These are phyloP conservation scores for Megalops cyprinoides DNA, from an alignment of 2,797 vertebrate species.

Conservation along the genomic window DNA sequence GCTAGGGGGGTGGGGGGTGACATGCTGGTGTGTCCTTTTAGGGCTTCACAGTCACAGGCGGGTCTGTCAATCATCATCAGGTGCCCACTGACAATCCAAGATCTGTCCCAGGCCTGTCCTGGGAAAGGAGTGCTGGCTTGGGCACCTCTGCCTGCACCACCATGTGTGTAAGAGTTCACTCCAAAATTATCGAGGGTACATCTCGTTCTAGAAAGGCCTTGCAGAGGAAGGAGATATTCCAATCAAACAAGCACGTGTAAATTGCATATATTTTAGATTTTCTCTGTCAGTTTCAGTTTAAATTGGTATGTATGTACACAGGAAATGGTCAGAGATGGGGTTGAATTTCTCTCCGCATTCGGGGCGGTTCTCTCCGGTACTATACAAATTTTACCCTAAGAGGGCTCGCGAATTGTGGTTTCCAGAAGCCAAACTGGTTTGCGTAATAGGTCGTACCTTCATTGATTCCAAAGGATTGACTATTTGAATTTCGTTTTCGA, in stretches of 20 bases:
- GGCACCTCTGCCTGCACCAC: slow-evolving; percentile 62
- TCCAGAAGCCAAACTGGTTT: slow-evolving; percentile 16
- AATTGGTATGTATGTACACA: no score
- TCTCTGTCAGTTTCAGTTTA: no score
- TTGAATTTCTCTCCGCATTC: slow-evolving; percentile 2
- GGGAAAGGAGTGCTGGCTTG: slow-evolving; percentile 17
- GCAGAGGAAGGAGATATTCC: slow-evolving; percentile 32
- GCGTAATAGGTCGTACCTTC: no score
- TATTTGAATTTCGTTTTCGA: no score
- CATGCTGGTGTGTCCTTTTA: slow-evolving; percentile 71
- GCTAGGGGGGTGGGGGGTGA: slow-evolving; percentile 28
- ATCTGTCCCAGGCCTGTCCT: slow-evolving; percentile 38
- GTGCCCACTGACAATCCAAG: slow-evolving; percentile 46
- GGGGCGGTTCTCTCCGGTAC: background rate
- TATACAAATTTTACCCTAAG: background rate
- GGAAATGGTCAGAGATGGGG: no score
- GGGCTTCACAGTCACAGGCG: slow-evolving; percentile 72
- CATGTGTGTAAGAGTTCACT: slow-evolving; percentile 43
- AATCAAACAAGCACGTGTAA: background rate
- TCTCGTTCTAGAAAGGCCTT: slow-evolving; percentile 36
- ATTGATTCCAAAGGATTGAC: background rate
- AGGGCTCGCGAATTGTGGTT: slow-evolving; percentile 3
- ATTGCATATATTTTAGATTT: background rate
- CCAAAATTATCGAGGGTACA: slow-evolving; percentile 26
- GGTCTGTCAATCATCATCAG: slow-evolving; percentile 73